Evolutionary conservation across 2,113 vertebrate genomes (phyloP), one percentile per base, ranked within the genome.

Genomic region (Laticauda colubrina): DNA sequence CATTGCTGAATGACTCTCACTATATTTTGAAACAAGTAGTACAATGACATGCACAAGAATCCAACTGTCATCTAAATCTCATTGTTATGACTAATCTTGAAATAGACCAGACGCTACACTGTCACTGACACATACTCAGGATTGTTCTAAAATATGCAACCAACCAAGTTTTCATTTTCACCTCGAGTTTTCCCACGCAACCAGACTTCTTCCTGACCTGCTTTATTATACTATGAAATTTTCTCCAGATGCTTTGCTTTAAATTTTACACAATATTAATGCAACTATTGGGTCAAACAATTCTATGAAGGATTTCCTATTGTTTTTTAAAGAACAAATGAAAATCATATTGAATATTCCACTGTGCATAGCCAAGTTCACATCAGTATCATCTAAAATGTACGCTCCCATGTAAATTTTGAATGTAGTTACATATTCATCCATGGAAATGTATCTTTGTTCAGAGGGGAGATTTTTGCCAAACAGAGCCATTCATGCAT

Each of bases 11-110:
- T 57, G 59, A 53, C 88, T 96, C 0, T 8, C 87, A 94, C 53
- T 88, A 90, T 89, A 87, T 69, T 89, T 91, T 89, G 0, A 20
- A 94, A 90, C 93, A 64, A 87, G 69, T 34, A 91, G 89, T 85
- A 0, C 39, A 90, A 87, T 95, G 93, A 93, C 94, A 90, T 93
- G 91, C 94, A 88, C 88, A 92, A 90, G 43, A 92, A 92, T 92
- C 91, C 86, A 0, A 0, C 91, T 94, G 91, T 86, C 81, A 93
- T 85, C 57, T 92, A 94, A 94, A 95, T 59, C 85, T 93, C 93
- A 93, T 21, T 81, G 93, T 53, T 57, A 0, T 61, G 92, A 92
- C 56, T 91, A 93, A 1, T 48, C 91, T 92, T 57, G 75, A 93
- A 95, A 94, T 29, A 56, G 48, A 88, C 48, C 34, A 93, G 26